phyloP scores from a whole-genome alignment of 2,797 vertebrate genomes.

The Cryptoblepharus egeriae region DNA sequence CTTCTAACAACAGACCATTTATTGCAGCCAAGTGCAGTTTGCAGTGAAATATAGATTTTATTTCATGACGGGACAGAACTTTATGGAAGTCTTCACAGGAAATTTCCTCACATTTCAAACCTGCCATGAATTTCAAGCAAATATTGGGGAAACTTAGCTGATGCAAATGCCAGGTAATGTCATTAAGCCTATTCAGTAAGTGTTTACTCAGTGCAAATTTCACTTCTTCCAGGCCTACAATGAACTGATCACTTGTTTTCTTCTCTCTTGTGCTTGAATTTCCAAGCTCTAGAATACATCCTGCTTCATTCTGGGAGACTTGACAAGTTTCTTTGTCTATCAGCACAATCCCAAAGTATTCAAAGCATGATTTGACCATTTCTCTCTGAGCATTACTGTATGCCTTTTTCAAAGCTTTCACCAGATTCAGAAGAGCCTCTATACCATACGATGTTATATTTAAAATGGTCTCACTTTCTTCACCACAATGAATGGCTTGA shows the following conservation, averaged over 20 bases:
- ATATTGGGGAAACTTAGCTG: conserved; percentile 65
- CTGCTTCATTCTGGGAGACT: conserved; percentile 76
- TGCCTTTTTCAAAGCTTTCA: conserved; percentile 70
- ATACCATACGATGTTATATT: conserved; percentile 59
- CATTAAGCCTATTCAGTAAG: conserved; percentile 72
- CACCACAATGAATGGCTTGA: conserved; percentile 40
- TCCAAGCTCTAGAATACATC: conserved; percentile 70
- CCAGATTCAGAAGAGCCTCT: conserved; percentile 71
- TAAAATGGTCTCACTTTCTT: conserved; percentile 52
- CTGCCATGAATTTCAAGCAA: conserved; percentile 74
- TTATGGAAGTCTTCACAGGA: conserved; percentile 73
- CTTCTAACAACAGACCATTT: conserved; percentile 77
- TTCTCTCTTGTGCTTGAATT: conserved; percentile 64
- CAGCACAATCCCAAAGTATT: conserved; percentile 80
- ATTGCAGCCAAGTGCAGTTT: conserved; percentile 77
- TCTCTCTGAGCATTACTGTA: conserved; percentile 79
- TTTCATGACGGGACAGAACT: conserved; percentile 69
- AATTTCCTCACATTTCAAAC: conserved; percentile 74
- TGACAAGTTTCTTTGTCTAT: conserved; percentile 70
- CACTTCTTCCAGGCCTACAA: conserved; percentile 67
- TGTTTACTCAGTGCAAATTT: conserved; percentile 75
- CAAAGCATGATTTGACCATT: conserved; percentile 81
- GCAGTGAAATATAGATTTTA: conserved; percentile 71
- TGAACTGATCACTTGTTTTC: conserved; percentile 69
- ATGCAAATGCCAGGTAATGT: conserved; percentile 62